These are phyloP conservation scores for Platynereis dumerilii DNA, from an alignment of 2,888 invertebrate genomes.

Conservation along the genomic window DNA sequence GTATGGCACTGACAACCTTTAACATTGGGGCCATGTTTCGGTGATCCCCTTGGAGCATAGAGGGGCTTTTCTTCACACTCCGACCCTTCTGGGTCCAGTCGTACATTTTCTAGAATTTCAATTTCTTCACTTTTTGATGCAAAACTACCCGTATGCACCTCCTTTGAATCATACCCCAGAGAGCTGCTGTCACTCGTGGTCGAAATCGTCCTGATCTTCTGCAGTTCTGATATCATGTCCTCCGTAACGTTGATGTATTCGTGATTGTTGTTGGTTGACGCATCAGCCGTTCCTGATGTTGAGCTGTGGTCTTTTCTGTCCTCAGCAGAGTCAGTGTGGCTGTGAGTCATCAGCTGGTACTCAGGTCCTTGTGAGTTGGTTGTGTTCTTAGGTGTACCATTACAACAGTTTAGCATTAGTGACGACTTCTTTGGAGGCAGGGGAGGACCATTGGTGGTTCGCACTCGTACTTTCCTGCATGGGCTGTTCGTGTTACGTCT, in stretches of 20 bases:
- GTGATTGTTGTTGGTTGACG: slow-evolving; percentile 20
- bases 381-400: slow-evolving; percentile 16
- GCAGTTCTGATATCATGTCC: slow-evolving; percentile 22
- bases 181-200: slow-evolving; percentile 1
- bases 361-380: slow-evolving; percentile 16
- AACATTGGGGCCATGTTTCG: background rate
- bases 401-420: slow-evolving; percentile 19
- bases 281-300: background rate
- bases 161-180: background rate
- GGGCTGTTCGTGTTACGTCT: slow-evolving; percentile 10
- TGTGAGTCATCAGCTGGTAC: slow-evolving; percentile 18
- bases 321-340: slow-evolving; percentile 14
- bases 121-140: background rate
- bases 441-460: background rate
- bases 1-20: slow-evolving; percentile 18
- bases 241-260: slow-evolving; percentile 24
- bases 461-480: slow-evolving; percentile 3
- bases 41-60: background rate
- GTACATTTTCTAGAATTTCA: background rate
- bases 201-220: slow-evolving; percentile 14
- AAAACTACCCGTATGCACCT: background rate
- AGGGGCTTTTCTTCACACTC: slow-evolving; percentile 17
- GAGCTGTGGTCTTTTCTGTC: slow-evolving; percentile 15
- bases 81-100: slow-evolving; percentile 25
- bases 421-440: slow-evolving; percentile 5